Evolutionary conservation across 1,140 invertebrate species (phyloP), one percentile per base, ranked within the genome.

Genomic region (Tetraneura akinire): DNA sequence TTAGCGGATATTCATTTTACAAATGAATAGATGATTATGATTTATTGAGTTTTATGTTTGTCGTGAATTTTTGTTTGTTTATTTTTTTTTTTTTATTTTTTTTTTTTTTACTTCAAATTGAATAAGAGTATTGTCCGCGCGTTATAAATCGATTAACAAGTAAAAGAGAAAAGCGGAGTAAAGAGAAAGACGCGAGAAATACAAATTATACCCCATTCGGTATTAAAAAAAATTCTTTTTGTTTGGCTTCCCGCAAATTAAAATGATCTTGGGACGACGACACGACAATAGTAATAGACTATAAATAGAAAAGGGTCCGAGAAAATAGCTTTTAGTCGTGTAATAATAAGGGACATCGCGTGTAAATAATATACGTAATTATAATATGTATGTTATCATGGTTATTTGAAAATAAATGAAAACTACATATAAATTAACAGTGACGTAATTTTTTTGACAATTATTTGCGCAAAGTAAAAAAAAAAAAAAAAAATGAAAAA

Each of bases 71-170:
- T 62, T 23, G 26, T n/a, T n/a, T n/a, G n/a, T n/a, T n/a, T n/a
- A n/a, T n/a, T n/a, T n/a, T n/a, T n/a, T n/a, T n/a, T n/a, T n/a
- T n/a, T n/a, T n/a, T n/a, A n/a, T n/a, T n/a, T n/a, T n/a, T n/a
- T n/a, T n/a, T n/a, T 37, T 4, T 37, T 37, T 9, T 8, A 32
- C 16, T 62, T 16, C 16, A 18, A 62, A 62, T 62, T 62, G 32
- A n/a, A 62, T 26, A 62, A 62, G 29, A 32, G 60, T 62, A 62
- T 62, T 62, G 60, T 62, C 29, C 29, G 16, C 60, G n/a, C 8
- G 16, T 5, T 4, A 18, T 4, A 32, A 62, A 62, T 32, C 29
- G 8, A 32, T 9, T 32, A 32, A 32, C 29, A 16, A 32, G 0
- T 11, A 62, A 29, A 26, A 62, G 23, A 62, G 57, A 62, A 60